Conservation (phyloP, 2,113 vertebrate genomes). For the Spea bombifrons region DNA sequence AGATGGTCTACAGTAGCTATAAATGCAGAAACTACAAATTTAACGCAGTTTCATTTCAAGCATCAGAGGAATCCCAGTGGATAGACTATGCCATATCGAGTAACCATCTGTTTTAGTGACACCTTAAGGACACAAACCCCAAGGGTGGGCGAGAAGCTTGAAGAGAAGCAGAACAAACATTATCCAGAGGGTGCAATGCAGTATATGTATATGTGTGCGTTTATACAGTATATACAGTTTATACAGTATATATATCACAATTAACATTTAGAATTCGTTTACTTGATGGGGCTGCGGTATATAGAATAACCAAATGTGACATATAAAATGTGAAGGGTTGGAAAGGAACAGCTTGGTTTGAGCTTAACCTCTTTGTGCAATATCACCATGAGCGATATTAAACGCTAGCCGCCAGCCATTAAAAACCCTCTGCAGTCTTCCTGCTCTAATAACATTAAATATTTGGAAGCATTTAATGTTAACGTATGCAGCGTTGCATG, state of each 20-base stretch:
- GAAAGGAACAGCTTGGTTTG: background rate
- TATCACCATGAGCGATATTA: conserved; percentile 2
- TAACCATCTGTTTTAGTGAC: conserved; percentile 38
- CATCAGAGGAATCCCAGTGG: conserved; percentile 38
- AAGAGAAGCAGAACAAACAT: conserved; percentile 18
- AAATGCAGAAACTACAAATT: conserved; percentile 46
- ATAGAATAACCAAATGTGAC: conserved; percentile 27
- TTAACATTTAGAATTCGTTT: conserved; percentile 33
- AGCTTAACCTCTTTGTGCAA: background rate
- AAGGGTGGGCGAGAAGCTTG: background rate
- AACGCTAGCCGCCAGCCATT: conserved; percentile 27
- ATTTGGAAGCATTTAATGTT: too few species aligned
- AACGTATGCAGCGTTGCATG: too few species aligned
- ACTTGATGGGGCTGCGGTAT: background rate
- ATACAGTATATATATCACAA: background rate
- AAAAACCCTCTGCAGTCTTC: background rate
- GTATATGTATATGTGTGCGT: background rate
- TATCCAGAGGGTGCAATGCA: conserved; percentile 17
- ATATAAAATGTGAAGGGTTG: conserved; percentile 14
- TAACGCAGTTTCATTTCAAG: conserved; percentile 12
- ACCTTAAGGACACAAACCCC: conserved; percentile 38
- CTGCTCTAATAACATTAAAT: too few species aligned
- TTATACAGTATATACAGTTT: too few species aligned
- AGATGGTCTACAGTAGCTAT: conserved; percentile 16
- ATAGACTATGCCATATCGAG: conserved; percentile 18